Evolutionary conservation across 2,888 invertebrate genomes (phyloP), one percentile per base, ranked within the genome.

Genomic region (Chymomyza fuscimana): DNA sequence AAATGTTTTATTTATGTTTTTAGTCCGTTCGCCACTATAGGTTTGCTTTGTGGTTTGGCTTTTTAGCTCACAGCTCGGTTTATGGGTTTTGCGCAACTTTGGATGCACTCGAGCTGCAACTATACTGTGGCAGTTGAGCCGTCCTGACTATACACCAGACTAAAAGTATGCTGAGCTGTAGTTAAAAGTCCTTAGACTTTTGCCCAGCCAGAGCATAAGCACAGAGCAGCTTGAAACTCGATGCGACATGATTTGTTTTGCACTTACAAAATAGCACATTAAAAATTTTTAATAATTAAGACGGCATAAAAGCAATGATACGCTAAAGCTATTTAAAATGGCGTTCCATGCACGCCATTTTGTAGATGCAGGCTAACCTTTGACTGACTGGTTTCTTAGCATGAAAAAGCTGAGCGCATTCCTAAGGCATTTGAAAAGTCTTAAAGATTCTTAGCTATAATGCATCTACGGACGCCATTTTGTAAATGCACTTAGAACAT

Each of bases 191-290:
- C 40, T 5, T 40, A 52, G 52, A 25, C 36, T n/a, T 25, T 25
- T 25, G 25, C 25, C 25, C 4, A 25, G 25, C 4, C 25, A 4
- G 52, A 32, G 12, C 51, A 5, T 29, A 32, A n/a, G 16, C 29
- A 54, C 40, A 36, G 9, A 65, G 72, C 70, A 69, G 54, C 50
- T 54, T 70, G 72, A 67, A 16, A 63, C 60, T 56, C 62, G 62
- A 60, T 63, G 64, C 66, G 52, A 64, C 78, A 72, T 70, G 79
- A 78, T 70, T 82, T 75, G 77, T 73, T 72, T 66, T 70, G 65
- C 74, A 75, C 75, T 75, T 9, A 32, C 32, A 32, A 32, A 32
- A 32, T 7, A 7, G 32, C 1, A 32, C 32, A 7, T 32, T 32
- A 51, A 54, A 71, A 73, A 74, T 69, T 65, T 65, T 54, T 50